Evolutionary conservation across 30 jellyfish, hydroid and myxozoan genomes (phyloP).

Genomic region (Euphysa ruthae): DNA sequence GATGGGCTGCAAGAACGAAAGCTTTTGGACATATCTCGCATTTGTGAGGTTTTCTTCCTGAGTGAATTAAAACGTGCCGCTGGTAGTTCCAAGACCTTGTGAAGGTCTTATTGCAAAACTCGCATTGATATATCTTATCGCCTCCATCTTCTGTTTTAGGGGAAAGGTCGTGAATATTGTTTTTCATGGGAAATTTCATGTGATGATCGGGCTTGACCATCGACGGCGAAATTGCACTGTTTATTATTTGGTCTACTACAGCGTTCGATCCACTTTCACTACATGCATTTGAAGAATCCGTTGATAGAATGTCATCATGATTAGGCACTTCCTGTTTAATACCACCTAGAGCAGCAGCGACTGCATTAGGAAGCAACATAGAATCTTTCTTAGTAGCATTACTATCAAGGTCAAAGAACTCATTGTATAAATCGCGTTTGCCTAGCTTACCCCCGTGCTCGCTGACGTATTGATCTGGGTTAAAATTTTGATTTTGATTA

Average conservation of each 20-base stretch:
- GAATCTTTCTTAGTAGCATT: conserved; percentile 6
- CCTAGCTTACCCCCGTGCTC: conserved; percentile 46
- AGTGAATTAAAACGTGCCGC: conserved; percentile 87
- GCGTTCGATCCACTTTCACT: conserved; percentile 28
- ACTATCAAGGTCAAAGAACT: conserved; percentile 78
- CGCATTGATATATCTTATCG: conserved; percentile 83
- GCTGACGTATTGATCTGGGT: not conserved
- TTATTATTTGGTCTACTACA: conserved; percentile 20
- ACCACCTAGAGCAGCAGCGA: not conserved
- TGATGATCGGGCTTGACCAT: not conserved
- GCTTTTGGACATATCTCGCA: conserved; percentile 95
- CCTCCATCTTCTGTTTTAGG: conserved; percentile 74
- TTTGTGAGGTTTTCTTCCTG: conserved; percentile 97
- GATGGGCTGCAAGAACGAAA: conserved; percentile 90
- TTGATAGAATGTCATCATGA: conserved; percentile 20
- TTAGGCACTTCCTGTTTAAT: not conserved
- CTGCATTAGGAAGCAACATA: not conserved
- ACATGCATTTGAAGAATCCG: conserved; percentile 21
- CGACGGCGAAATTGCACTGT: conserved; percentile 10
- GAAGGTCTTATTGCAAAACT: conserved; percentile 68
- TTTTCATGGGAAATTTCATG: not conserved
- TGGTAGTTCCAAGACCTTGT: conserved; percentile 94
- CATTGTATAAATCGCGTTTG: conserved; percentile 85
- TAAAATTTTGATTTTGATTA: not conserved
- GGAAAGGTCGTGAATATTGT: conserved; percentile 54